Conservation (phyloP, 2,113 vertebrate genomes). For the Salvelinus fontinalis region DNA sequence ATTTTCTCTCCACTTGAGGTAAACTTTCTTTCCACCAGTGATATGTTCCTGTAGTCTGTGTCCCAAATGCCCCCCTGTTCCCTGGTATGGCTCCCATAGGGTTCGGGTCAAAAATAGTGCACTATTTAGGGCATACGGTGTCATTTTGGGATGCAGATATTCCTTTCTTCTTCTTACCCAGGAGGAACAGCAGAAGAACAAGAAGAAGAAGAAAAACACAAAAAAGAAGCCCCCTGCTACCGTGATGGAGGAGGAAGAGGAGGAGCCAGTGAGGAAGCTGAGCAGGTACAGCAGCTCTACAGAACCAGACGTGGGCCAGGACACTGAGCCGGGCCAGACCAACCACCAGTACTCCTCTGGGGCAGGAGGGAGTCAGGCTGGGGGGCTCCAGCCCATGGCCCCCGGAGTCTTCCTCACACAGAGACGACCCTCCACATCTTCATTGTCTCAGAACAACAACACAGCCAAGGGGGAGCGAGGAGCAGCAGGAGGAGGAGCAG, state of each 20-base stretch:
- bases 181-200: constrained; percentile 96
- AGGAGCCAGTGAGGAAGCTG: constrained; percentile 37
- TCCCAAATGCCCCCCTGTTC: too few species aligned
- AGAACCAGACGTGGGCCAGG: constrained; percentile 83
- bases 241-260: constrained; percentile 70
- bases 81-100: too few species aligned
- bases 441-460: constrained; percentile 87
- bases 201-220: constrained; percentile 91
- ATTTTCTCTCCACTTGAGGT: too few species aligned
- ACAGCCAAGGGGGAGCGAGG: constrained; percentile 82
- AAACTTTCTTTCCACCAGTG: too few species aligned
- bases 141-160: not conserved
- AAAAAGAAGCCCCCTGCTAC: constrained; percentile 86
- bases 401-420: constrained; percentile 94
- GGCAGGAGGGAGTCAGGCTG: constrained; percentile 75
- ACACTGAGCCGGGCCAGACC: constrained; percentile 78
- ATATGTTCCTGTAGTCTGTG: too few species aligned
- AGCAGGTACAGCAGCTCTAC: constrained; percentile 89
- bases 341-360: constrained; percentile 90
- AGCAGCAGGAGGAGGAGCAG: constrained; percentile 66
- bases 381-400: constrained; percentile 88
- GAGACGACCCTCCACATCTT: constrained; percentile 87
- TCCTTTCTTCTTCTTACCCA: constrained; percentile 13
- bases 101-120: too few species aligned
- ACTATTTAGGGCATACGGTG: too few species aligned